Percentiles rank a stretch among this genome's conserved stretches.
These are phyloP conservation scores for Phainopepla nitens DNA, from an alignment of 2,113 vertebrate species.

Conservation along the genomic window DNA sequence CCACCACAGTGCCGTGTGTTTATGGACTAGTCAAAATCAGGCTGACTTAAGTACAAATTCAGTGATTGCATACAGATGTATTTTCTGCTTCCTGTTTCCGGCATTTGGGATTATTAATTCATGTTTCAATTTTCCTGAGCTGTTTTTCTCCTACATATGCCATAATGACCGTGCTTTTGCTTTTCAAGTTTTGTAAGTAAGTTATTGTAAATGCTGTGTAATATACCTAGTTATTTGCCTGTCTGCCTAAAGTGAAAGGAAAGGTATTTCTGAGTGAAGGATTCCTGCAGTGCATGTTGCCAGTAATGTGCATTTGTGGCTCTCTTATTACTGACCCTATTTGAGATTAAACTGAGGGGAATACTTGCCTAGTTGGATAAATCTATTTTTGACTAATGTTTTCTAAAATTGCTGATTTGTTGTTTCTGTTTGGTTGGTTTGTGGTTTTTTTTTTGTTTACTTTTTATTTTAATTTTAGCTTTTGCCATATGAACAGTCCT, in stretches of 20 bases:
- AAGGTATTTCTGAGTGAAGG: background rate
- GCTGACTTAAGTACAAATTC: background rate
- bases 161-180: background rate
- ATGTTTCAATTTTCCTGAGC: background rate
- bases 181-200: background rate
- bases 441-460: background rate
- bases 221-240: background rate
- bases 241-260: background rate
- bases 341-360: background rate
- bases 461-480: conserved; percentile 73
- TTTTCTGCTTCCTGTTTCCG: background rate
- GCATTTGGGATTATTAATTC: background rate
- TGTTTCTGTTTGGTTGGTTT: background rate
- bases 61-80: background rate
- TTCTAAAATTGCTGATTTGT: background rate
- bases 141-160: background rate
- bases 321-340: background rate
- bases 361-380: background rate
- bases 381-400: background rate
- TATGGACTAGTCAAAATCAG: background rate
- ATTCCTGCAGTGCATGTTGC: background rate
- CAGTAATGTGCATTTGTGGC: background rate
- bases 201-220: background rate
- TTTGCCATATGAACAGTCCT: conserved; percentile 93
- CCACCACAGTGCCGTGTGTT: background rate